Percentiles rank a stretch among this genome's conserved stretches.
These are phyloP conservation scores for Neotoma lepida DNA, from an alignment of 2,113 vertebrate species.

Conservation along the genomic window DNA sequence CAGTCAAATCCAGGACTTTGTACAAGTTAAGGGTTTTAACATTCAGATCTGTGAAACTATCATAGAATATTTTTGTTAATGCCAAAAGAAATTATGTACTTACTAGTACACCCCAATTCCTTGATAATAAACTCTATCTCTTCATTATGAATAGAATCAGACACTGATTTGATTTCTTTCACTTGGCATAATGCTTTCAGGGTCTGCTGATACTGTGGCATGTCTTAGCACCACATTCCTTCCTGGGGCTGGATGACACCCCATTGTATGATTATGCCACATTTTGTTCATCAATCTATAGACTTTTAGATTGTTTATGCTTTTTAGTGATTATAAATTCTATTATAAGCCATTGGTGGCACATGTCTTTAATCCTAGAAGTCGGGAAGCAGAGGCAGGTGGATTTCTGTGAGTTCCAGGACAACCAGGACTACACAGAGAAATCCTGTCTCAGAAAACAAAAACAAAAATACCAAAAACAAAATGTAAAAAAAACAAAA, in stretches of 20 bases:
- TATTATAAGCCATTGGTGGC: not conserved
- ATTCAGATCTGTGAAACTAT: not conserved
- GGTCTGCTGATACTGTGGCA: not conserved
- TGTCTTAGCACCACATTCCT: not conserved
- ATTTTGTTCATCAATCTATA: not conserved
- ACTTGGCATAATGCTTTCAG: not conserved
- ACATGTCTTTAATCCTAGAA: not conserved
- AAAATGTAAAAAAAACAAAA: not conserved
- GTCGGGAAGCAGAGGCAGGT: not conserved
- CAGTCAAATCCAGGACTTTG: not conserved
- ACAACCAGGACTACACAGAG: not conserved
- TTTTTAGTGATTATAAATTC: not conserved
- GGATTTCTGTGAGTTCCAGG: not conserved
- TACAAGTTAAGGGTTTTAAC: not conserved
- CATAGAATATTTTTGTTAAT: not conserved
- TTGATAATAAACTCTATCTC: not conserved
- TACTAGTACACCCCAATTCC: not conserved
- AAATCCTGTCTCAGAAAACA: not conserved
- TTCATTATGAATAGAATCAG: not conserved
- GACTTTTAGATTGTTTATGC: constrained; percentile 4
- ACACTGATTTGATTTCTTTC: not conserved
- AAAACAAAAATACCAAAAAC: not conserved
- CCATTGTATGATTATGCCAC: not conserved
- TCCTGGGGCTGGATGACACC: not conserved
- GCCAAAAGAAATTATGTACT: not conserved